Conservation (phyloP, 2,888 invertebrate genomes). For the Pedicia rivosa region DNA sequence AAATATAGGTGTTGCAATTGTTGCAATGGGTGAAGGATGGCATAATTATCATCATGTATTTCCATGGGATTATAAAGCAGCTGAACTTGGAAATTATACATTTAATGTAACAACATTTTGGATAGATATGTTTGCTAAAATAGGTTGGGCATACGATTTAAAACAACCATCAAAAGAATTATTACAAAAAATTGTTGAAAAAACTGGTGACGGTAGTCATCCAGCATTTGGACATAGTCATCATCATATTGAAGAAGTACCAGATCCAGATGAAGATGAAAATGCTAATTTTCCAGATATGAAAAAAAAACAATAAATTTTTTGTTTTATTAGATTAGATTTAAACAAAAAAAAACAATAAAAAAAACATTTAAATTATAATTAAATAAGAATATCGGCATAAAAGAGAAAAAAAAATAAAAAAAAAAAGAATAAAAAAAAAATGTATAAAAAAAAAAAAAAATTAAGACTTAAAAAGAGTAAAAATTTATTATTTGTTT, state of each 20-base stretch:
- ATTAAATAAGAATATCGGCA: too few relatives aligned
- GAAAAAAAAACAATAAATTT: too few relatives aligned
- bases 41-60: conserved; percentile 91
- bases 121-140: conserved; percentile 48
- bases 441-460: too few relatives aligned
- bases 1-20: conserved; percentile 52
- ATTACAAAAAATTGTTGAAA: conserved; percentile 38
- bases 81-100: conserved; percentile 56
- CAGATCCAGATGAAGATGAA: conserved; percentile 4
- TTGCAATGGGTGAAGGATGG: conserved; percentile 78
- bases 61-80: conserved; percentile 85
- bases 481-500: too few relatives aligned
- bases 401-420: too few relatives aligned
- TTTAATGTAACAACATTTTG: conserved; percentile 53
- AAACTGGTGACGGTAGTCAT: conserved; percentile 30
- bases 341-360: too few relatives aligned
- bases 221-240: conserved; percentile 14
- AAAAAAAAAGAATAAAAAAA: too few relatives aligned
- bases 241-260: conserved; percentile 1
- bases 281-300: conserved; percentile 3
- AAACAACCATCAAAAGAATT: conserved; percentile 44
- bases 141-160: conserved; percentile 66
- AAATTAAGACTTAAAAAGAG: too few relatives aligned
- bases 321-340: too few relatives aligned
- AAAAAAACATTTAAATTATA: too few relatives aligned